Evolutionary conservation across 2,888 invertebrate species (phyloP).

Genomic region (Drosophila colorata): DNA sequence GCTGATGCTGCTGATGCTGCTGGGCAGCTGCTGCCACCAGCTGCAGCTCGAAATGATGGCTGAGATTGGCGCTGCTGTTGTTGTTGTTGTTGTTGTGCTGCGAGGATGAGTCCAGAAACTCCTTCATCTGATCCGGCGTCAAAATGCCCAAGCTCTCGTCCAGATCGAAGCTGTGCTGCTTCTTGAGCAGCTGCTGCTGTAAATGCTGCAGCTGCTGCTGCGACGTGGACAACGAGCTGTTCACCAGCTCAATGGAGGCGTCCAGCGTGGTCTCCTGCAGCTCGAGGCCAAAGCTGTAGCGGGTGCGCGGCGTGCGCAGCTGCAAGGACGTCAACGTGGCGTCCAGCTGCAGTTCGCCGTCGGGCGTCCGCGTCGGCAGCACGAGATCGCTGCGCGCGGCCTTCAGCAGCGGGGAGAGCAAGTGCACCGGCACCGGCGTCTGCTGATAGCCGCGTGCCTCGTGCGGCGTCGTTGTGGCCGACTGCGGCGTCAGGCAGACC

Average conservation of each 20-base stretch:
- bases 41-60: conserved; percentile 85
- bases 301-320: conserved; percentile 40
- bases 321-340: conserved; percentile 35
- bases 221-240: conserved; percentile 82
- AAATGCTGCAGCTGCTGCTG: conserved; percentile 66
- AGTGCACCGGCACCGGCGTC: conserved; percentile 64
- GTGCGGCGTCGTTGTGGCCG: conserved; percentile 72
- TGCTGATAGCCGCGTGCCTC: conserved; percentile 47
- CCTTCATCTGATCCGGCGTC: conserved; percentile 95
- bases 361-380: conserved; percentile 80
- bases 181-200: conserved; percentile 84
- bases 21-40: conserved; percentile 79
- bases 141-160: conserved; percentile 94
- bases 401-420: conserved; percentile 69
- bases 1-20: conserved; percentile 68
- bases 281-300: conserved; percentile 85
- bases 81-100: conserved; percentile 76
- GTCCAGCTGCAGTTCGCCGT: conserved; percentile 67
- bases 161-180: conserved; percentile 92
- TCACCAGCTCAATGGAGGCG: conserved; percentile 84
- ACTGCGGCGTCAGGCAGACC: conserved; percentile 80
- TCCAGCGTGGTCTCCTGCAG: conserved; percentile 84
- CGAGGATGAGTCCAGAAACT: conserved; percentile 87
- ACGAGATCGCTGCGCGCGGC: conserved; percentile 79
- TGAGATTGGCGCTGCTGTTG: conserved; percentile 61